Conservation (phyloP, 2,797 vertebrate species). For the Manis pentadactyla region DNA sequence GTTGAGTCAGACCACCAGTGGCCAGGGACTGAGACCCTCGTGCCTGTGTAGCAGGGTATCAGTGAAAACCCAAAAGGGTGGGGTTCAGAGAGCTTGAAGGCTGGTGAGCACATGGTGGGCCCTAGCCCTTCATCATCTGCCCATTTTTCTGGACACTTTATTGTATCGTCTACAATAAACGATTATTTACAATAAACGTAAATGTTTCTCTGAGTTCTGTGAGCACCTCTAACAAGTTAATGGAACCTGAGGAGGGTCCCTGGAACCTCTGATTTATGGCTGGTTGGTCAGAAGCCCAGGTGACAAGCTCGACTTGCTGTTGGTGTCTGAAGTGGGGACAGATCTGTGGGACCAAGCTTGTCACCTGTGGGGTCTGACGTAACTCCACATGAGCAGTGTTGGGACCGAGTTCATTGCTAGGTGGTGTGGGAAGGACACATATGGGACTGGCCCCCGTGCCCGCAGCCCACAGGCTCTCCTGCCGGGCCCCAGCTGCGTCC, state of each 20-base stretch:
- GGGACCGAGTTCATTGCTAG: too few relatives aligned
- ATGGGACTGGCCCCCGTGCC: too few relatives aligned
- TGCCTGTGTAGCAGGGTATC: too few relatives aligned
- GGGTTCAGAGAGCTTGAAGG: not conserved
- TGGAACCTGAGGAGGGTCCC: accelerated
- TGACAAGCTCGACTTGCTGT: too few relatives aligned
- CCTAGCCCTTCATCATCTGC: not conserved
- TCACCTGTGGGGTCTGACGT: too few relatives aligned
- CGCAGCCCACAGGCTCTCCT: too few relatives aligned
- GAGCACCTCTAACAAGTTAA: not conserved
- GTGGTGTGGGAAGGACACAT: too few relatives aligned
- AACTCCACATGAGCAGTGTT: too few relatives aligned
- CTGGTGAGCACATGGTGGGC: accelerated
- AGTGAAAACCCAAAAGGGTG: accelerated
- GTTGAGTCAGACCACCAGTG: too few relatives aligned
- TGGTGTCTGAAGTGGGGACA: accelerated
- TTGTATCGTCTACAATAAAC: accelerated
- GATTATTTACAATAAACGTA: accelerated
- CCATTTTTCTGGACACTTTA: accelerated
- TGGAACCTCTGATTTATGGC: not conserved
- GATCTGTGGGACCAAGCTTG: not conserved
- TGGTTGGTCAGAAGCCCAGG: accelerated
- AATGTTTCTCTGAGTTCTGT: not conserved
- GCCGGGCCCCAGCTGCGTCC: too few relatives aligned
- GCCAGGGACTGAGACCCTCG: not conserved